These are phyloP conservation scores for Myoxocephalus aenaeus DNA, from an alignment of 2,797 vertebrate genomes.

Conservation along the genomic window DNA sequence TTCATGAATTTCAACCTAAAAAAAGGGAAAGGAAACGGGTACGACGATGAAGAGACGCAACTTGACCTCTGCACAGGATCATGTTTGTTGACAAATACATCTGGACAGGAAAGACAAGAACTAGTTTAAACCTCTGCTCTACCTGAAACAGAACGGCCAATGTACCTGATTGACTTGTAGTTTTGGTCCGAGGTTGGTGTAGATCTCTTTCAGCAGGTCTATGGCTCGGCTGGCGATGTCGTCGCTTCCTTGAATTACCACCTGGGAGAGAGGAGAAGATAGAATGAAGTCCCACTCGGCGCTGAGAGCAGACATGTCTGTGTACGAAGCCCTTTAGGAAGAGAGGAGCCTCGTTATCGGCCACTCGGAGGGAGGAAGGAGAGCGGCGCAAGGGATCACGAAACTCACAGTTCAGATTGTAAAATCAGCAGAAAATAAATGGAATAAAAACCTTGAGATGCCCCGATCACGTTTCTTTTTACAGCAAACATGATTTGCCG, in stretches of 20 bases:
- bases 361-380: background rate
- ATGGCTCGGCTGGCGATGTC: constrained; percentile 98
- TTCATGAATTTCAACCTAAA: constrained; percentile 98
- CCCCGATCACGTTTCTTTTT: background rate
- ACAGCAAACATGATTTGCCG: background rate
- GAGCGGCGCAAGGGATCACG: background rate
- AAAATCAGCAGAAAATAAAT: too few relatives aligned
- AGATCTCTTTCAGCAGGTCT: constrained; percentile 99
- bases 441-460: too few relatives aligned
- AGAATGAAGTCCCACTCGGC: background rate
- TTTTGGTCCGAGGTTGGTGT: constrained; percentile 99
- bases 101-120: background rate
- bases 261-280: constrained; percentile 77
- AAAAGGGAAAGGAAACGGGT: background rate
- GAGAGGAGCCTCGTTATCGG: constrained; percentile 18
- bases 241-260: constrained; percentile 99
- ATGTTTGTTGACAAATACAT: background rate
- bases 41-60: background rate
- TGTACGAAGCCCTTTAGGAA: constrained; percentile 8
- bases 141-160: background rate
- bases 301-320: background rate
- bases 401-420: background rate
- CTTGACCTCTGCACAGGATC: background rate
- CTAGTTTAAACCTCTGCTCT: background rate
- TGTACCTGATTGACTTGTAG: constrained; percentile 98